Evolutionary conservation across 2,113 vertebrate species (phyloP), one percentile per base, ranked within the genome.

Genomic region (Aphelocoma coerulescens): DNA sequence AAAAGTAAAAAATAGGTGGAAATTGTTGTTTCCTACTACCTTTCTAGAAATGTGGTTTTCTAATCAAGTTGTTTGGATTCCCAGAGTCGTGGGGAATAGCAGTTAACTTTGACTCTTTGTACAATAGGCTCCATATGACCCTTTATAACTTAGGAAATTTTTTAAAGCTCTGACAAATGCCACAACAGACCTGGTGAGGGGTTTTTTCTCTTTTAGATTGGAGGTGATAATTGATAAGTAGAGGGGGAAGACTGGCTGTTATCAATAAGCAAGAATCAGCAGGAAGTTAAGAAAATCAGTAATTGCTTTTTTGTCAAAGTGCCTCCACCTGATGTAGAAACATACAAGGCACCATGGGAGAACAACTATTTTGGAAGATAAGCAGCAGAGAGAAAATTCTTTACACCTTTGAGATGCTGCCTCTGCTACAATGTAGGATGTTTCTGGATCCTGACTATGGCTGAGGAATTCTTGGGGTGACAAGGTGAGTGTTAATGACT

Each of bases 381-480:
- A 68, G 7, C 4, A 55, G 11, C 6, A 24, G 23, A 27, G 16
- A 7, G 1, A 22, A 21, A 32, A 8, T 22, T 13, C 2, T 66
- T 58, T 59, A 9, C 0, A 4, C 5, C 9, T 63, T 54, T 6
- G 30, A 13, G 23, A 27, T 0, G 7, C 3, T 13, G 0, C 0
- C 6, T 66, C 19, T 74, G 8, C 15, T 51, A 7, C 3, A 46
- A 0, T 2, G 7, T 10, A 15, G 16, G 35, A 23, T 37, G 6
- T 0, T 52, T 89, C 52, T 59, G n/a, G 48, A 28, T 65, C 15
- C 13, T 61, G 23, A 14, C 28, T 35, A 1, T 2, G 9, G 7
- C 2, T 72, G 15, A 68, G 52, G 17, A 78, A 22, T 55, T 43
- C 6, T 35, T 71, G 13, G 39, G 16, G 10, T 7, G 3, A 9